phyloP scores from a whole-genome alignment of 1,140 invertebrate species.

The Saccostrea echinata region DNA sequence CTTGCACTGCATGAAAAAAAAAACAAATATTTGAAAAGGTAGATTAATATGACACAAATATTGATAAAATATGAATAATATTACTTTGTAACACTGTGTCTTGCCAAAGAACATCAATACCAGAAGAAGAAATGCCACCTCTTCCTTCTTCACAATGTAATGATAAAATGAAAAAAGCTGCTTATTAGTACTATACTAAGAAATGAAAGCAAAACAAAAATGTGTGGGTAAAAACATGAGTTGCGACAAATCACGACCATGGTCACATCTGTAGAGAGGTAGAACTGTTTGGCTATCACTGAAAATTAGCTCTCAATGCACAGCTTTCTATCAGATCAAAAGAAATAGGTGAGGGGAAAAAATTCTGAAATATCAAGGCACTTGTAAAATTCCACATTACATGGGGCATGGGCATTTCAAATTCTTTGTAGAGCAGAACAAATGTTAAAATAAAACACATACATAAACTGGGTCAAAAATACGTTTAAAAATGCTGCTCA shows the following conservation, averaged over 20 bases:
- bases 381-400: background rate
- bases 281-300: slow-evolving; percentile 19
- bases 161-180: background rate
- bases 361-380: background rate
- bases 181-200: background rate
- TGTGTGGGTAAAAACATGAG: background rate
- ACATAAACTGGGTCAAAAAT: too few relatives aligned
- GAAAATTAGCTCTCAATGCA: background rate
- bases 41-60: background rate
- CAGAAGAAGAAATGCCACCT: background rate
- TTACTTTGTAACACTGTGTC: background rate
- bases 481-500: too few relatives aligned
- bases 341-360: background rate
- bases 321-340: background rate
- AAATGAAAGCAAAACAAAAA: slow-evolving; percentile 14
- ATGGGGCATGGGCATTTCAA: too few relatives aligned
- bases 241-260: background rate
- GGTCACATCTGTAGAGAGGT: background rate
- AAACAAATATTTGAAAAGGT: background rate
- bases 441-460: too few relatives aligned
- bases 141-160: background rate
- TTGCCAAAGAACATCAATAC: background rate
- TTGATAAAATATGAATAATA: background rate
- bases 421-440: too few relatives aligned
- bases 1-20: slow-evolving; percentile 33